phyloP scores from a whole-genome alignment of 2,797 vertebrate species.

The Rhyacichthys aspro region DNA sequence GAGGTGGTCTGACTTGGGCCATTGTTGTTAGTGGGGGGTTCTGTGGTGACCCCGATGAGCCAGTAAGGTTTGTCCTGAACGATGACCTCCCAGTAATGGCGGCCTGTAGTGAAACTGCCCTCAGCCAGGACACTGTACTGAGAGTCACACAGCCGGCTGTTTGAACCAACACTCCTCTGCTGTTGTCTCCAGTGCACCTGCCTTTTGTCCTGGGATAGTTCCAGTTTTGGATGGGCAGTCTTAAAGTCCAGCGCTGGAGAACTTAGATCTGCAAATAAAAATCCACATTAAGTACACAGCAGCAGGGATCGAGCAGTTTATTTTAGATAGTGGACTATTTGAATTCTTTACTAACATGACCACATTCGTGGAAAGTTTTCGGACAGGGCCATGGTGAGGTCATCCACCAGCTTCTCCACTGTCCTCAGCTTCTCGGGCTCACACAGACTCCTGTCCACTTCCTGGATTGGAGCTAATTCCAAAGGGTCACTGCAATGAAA shows the following conservation, averaged over 20 bases:
- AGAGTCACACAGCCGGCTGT: constrained; percentile 52
- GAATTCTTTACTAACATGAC: constrained; percentile 70
- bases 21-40: constrained; percentile 15
- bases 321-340: constrained; percentile 24
- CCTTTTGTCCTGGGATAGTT: constrained; percentile 72
- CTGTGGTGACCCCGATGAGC: constrained; percentile 75
- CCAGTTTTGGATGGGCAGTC: constrained; percentile 75
- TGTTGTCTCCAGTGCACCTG: constrained; percentile 75
- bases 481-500: constrained; percentile 59
- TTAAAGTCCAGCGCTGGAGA: constrained; percentile 68
- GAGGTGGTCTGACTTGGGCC: constrained; percentile 11
- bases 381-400: constrained; percentile 70
- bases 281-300: constrained; percentile 13
- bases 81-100: constrained; percentile 80
- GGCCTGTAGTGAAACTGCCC: constrained; percentile 63
- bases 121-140: constrained; percentile 75
- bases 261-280: constrained; percentile 71
- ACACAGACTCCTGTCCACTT: constrained; percentile 61
- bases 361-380: constrained; percentile 77
- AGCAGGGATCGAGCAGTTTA: not conserved
- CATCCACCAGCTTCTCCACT: constrained; percentile 72
- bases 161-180: constrained; percentile 23
- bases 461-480: constrained; percentile 58
- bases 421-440: constrained; percentile 73
- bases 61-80: constrained; percentile 82